Evolutionary conservation across 2,113 vertebrate species (phyloP).

Genomic region (Oreamnos americanus): DNA sequence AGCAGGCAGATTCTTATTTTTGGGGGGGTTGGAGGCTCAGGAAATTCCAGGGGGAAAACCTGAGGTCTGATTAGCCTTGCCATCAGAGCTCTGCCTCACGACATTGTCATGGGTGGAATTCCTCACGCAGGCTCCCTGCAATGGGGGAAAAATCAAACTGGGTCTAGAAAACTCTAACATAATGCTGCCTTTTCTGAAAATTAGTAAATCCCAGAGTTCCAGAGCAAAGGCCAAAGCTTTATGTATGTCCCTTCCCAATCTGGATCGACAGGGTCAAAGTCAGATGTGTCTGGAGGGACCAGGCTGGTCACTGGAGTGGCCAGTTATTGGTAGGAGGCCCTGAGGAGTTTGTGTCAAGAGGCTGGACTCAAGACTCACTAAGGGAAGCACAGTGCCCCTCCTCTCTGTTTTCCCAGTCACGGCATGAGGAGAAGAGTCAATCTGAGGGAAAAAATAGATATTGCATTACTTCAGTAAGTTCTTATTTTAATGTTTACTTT

Average conservation of each 20-base stretch:
- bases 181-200: background rate
- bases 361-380: background rate
- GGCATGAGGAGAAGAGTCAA: background rate
- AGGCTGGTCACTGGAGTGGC: background rate
- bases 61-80: too few species aligned
- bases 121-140: too few species aligned
- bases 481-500: background rate
- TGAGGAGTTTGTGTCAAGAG: background rate
- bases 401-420: background rate
- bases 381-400: background rate
- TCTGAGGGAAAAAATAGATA: background rate
- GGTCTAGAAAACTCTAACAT: background rate
- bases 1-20: too few species aligned
- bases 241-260: background rate
- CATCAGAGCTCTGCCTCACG: too few species aligned
- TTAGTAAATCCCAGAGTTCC: background rate
- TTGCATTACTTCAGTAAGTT: background rate
- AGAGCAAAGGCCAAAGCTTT: background rate
- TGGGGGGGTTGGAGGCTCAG: too few species aligned
- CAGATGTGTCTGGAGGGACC: background rate
- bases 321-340: background rate
- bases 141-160: background rate
- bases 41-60: too few species aligned
- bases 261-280: background rate
- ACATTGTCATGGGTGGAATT: too few species aligned